Percentiles rank a stretch among this genome's conserved stretches.
phyloP scores from a whole-genome alignment of 92 coral and sea anemone genomes.

The Virgularia gustaviana region DNA sequence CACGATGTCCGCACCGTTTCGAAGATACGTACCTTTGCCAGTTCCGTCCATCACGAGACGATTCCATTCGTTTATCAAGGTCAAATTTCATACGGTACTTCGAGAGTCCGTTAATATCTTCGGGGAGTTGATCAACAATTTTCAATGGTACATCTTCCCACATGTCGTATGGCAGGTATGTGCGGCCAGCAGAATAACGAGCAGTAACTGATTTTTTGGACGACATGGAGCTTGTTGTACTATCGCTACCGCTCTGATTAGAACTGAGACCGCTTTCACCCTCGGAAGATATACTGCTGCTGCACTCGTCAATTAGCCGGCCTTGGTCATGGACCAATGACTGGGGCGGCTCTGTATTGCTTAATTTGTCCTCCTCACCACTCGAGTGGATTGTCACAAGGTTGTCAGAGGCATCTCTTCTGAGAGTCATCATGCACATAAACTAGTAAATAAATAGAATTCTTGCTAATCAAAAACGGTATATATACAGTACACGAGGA shows the following conservation, averaged over 20 bases:
- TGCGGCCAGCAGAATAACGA: constrained; percentile 11
- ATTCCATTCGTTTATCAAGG: constrained; percentile 1
- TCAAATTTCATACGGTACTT: background rate
- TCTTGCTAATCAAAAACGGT: no score
- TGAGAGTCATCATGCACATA: no score
- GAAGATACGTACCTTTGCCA: constrained; percentile 43
- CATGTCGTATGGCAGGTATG: background rate
- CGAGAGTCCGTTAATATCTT: background rate
- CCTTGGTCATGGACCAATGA: background rate
- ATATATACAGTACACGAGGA: no score
- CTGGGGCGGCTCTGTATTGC: background rate
- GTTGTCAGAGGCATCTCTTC: no score
- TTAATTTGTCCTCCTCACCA: background rate
- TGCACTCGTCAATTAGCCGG: no score
- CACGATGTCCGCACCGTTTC: constrained; percentile 28
- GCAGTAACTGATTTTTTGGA: background rate
- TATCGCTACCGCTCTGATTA: background rate
- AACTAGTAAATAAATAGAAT: no score
- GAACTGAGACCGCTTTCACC: background rate
- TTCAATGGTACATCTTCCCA: constrained; percentile 2
- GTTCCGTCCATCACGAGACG: constrained; percentile 13
- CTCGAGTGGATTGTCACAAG: background rate
- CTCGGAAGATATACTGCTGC: background rate
- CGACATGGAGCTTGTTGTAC: background rate
- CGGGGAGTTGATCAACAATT: background rate